phyloP scores from a whole-genome alignment of 2,797 vertebrate genomes.

The Danio aesculapii region DNA sequence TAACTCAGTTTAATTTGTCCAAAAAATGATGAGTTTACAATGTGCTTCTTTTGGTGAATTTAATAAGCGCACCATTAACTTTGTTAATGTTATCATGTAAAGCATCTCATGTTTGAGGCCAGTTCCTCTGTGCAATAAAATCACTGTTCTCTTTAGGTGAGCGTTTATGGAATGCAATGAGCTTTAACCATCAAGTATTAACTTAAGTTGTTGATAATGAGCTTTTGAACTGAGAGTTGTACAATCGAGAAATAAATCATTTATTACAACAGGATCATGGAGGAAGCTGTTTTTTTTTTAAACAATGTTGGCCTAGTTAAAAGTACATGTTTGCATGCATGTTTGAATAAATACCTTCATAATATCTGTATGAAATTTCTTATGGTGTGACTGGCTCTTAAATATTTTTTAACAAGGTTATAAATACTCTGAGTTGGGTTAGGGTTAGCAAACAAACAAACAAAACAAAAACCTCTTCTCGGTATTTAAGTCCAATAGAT shows the following conservation, averaged over 20 bases:
- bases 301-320: neutral
- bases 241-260: neutral
- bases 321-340: neutral
- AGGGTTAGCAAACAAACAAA: too few species aligned
- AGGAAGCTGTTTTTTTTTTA: neutral
- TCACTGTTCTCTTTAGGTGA: neutral
- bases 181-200: neutral
- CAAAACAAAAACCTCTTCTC: neutral
- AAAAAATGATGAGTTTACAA: neutral
- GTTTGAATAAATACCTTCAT: neutral
- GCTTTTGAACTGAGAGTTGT: neutral
- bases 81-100: neutral
- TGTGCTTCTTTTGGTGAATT: neutral
- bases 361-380: neutral
- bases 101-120: neutral
- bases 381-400: neutral
- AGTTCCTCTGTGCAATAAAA: slow-evolving; percentile 22
- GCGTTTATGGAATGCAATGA: neutral
- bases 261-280: neutral
- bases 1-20: neutral
- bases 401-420: neutral
- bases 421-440: too few species aligned
- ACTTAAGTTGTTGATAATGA: slow-evolving; percentile 3
- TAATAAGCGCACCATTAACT: neutral
- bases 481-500: neutral